Percentiles rank a stretch among this genome's conserved stretches.
Evolutionary conservation across 2,113 vertebrate genomes (phyloP).

Genomic region (Bufo gargarizans): DNA sequence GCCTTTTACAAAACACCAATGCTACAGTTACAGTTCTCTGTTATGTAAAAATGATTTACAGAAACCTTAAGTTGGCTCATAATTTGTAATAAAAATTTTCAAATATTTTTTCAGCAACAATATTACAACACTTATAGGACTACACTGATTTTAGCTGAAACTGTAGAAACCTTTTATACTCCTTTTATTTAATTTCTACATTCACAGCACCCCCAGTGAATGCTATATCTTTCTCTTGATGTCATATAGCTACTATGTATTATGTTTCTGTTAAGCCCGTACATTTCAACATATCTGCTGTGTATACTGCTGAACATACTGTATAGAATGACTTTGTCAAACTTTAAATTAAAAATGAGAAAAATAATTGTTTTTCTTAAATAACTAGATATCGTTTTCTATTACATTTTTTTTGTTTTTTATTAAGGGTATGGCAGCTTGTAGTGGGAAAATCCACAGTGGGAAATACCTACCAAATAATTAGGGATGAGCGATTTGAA

Average conservation of each 20-base stretch:
- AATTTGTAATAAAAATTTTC: constrained; percentile 16
- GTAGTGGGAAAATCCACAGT: too few relatives aligned
- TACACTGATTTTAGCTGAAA: background rate
- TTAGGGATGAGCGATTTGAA: too few relatives aligned
- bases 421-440: too few relatives aligned
- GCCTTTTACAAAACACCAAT: constrained; percentile 11
- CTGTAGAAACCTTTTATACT: constrained; percentile 8
- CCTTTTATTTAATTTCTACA: background rate
- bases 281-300: constrained; percentile 12
- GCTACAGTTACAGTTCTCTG: background rate
- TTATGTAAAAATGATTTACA: background rate
- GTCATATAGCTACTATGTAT: constrained; percentile 8
- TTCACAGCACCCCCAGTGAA: background rate
- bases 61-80: background rate
- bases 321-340: constrained; percentile 13
- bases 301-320: constrained; percentile 27
- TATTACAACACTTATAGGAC: background rate
- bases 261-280: background rate
- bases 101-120: constrained; percentile 16
- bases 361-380: constrained; percentile 29
- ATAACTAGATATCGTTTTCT: background rate
- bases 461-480: too few relatives aligned
- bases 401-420: background rate
- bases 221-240: background rate
- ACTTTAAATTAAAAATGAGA: constrained; percentile 41